Conservation (phyloP, 2,113 vertebrate species). For the Zeus faber region DNA sequence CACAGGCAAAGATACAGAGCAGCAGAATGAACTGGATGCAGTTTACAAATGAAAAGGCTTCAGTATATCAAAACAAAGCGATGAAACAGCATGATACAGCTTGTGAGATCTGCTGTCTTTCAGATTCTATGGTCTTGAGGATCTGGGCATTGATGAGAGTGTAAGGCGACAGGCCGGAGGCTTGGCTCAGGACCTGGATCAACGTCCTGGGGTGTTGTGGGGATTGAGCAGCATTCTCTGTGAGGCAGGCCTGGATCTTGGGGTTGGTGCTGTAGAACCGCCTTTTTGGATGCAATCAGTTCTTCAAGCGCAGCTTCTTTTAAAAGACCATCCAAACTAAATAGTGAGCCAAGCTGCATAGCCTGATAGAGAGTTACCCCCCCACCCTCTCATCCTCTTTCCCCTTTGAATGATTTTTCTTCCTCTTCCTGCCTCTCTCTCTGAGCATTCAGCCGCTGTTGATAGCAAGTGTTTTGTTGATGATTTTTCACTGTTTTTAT, state of each 20-base stretch:
- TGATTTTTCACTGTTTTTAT: too few relatives aligned
- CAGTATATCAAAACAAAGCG: too few relatives aligned
- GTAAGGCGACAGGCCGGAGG: background rate
- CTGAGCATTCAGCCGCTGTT: background rate
- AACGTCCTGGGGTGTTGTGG: conserved; percentile 1
- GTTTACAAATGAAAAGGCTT: too few relatives aligned
- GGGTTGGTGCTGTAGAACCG: conserved; percentile 52
- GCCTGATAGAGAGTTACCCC: conserved; percentile 30
- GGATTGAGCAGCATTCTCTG: conserved; percentile 30
- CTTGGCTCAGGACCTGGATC: conserved; percentile 8
- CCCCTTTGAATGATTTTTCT: background rate
- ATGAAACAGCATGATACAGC: too few relatives aligned
- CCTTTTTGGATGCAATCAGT: conserved; percentile 64
- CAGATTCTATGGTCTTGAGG: background rate
- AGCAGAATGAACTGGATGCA: too few relatives aligned
- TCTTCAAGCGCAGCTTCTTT: conserved; percentile 40
- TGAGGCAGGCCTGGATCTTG: conserved; percentile 40
- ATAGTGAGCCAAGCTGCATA: conserved; percentile 43
- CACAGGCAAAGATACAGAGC: too few relatives aligned
- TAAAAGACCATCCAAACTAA: conserved; percentile 47
- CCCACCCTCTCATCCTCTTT: conserved; percentile 2
- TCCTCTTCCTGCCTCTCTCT: conserved; percentile 1
- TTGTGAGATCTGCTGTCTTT: too few relatives aligned
- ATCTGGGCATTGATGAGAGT: conserved; percentile 4
- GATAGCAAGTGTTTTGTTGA: too few relatives aligned